These are phyloP conservation scores for Protaetia brevitarsis DNA, from an alignment of 1,140 invertebrate genomes.

Conservation along the genomic window DNA sequence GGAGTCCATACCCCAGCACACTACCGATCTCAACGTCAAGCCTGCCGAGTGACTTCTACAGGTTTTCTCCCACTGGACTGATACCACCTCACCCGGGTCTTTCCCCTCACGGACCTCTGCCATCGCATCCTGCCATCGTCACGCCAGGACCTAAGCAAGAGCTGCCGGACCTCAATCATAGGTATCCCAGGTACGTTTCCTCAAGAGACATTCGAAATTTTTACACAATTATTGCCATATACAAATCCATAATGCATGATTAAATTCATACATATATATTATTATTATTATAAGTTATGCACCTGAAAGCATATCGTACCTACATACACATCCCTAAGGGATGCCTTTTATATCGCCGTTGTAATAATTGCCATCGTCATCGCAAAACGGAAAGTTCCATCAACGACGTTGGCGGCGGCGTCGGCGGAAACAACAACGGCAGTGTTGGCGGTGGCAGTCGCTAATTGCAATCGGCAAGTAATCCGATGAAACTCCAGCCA, in stretches of 20 bases:
- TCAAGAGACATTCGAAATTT: too few species aligned
- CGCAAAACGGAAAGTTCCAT: not conserved
- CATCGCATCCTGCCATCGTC: conserved; percentile 72
- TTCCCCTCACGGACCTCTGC: conserved; percentile 63
- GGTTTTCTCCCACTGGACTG: conserved; percentile 79
- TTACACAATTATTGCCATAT: not conserved
- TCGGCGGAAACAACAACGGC: not conserved
- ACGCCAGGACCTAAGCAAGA: conserved; percentile 77
- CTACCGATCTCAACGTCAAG: conserved; percentile 84
- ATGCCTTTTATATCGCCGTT: not conserved
- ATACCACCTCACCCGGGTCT: conserved; percentile 67
- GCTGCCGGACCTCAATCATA: conserved; percentile 66
- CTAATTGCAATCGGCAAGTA: conserved; percentile 32
- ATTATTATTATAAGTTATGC: too few species aligned
- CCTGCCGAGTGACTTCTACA: conserved; percentile 83
- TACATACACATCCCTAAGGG: too few species aligned
- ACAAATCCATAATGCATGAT: not conserved
- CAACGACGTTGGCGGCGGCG: not conserved
- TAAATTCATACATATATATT: too few species aligned
- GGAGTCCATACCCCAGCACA: conserved; percentile 88
- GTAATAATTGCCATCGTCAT: conserved; percentile 8
- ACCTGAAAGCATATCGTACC: too few species aligned
- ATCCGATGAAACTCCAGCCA: conserved; percentile 34
- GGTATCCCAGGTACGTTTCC: conserved; percentile 58
- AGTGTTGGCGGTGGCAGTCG: conserved; percentile 13